Evolutionary conservation across 2,888 invertebrate genomes (phyloP).

Genomic region (Myopa testacea): DNA sequence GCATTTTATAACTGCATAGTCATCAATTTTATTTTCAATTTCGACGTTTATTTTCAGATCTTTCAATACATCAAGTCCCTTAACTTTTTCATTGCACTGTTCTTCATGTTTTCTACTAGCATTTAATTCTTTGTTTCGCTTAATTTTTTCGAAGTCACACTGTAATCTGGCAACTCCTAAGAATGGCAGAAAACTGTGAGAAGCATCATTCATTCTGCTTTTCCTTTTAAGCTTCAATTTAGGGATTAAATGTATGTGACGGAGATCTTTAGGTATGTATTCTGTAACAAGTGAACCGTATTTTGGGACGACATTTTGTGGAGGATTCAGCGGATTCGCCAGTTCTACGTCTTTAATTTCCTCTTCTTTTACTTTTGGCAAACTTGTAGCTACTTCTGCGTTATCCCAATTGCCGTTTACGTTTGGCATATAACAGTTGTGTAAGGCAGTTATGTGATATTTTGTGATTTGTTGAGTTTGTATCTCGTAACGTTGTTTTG

Average conservation of each 20-base stretch:
- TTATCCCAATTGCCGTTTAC: constrained; percentile 73
- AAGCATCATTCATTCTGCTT: constrained; percentile 33
- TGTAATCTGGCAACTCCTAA: constrained; percentile 55
- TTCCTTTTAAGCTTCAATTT: constrained; percentile 47
- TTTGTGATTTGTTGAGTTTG: constrained; percentile 65
- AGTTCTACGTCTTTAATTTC: constrained; percentile 19
- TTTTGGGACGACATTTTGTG: constrained; percentile 63
- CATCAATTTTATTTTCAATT: constrained; percentile 26
- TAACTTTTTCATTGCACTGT: not conserved
- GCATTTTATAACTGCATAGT: not conserved
- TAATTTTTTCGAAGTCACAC: no score
- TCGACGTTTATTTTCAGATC: not conserved
- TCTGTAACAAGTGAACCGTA: constrained; percentile 62
- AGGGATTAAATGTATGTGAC: constrained; percentile 52
- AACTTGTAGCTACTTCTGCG: constrained; percentile 51
- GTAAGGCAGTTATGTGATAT: constrained; percentile 71
- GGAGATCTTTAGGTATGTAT: constrained; percentile 63
- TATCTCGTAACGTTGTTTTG: constrained; percentile 59
- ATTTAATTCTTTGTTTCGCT: not conserved
- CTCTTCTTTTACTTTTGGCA: not conserved
- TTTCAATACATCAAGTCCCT: not conserved
- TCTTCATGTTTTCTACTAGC: not conserved
- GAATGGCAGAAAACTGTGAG: constrained; percentile 53
- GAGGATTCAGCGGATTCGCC: constrained; percentile 44
- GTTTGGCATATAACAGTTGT: constrained; percentile 71